Base-by-base conservation (phyloP, 2,888 invertebrate genomes). In the Xanthorhoe spadicearia region DNA sequence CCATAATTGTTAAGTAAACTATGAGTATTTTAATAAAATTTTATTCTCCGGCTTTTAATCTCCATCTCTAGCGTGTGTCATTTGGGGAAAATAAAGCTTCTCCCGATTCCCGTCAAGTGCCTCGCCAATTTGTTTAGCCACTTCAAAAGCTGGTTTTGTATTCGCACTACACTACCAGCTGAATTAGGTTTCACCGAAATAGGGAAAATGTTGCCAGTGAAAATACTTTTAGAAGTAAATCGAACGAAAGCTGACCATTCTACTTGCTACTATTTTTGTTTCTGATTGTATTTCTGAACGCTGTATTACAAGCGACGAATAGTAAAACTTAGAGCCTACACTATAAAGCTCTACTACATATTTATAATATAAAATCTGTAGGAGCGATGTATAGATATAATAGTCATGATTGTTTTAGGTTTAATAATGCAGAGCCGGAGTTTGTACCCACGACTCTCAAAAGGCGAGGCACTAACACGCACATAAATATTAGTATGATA, bases 51-150 rank as follows among this genome's bases (percentile, higher is more conserved):
- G 48, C 56, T 18, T 64, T 54, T 61, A 13, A 23, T 13, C 9
- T 28, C 8, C 32, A 4, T 23, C 52, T 8, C 72, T 76, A 64
- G 60, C 74, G 83, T 81, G 80, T 85, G 84, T 86, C 86, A 85
- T 87, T 86, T 86, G 83, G 84, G 83, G 82, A 82, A 83, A 83
- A 85, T 83, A 82, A 85, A 84, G 83, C 83, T 83, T 75, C 76
- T 77, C 75, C 69, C 65, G 89, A 90, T 89, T 74, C 86, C 87
- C 70, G 77, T 79, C 83, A 89, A 91, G 88, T 90, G 85, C 84
- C 79, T 76, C 71, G 70, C 80, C 83, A 85, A 87, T 88, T 90
- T 87, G 86, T 89, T 89, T 87, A 80, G 82, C 81, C 82, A 87
- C 86, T 85, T 86, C 85, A 86, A 88, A 83, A 85, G 84, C 81